Evolutionary conservation across 2,797 vertebrate species (phyloP).

Genomic region (Enteromius thamalakanensis): DNA sequence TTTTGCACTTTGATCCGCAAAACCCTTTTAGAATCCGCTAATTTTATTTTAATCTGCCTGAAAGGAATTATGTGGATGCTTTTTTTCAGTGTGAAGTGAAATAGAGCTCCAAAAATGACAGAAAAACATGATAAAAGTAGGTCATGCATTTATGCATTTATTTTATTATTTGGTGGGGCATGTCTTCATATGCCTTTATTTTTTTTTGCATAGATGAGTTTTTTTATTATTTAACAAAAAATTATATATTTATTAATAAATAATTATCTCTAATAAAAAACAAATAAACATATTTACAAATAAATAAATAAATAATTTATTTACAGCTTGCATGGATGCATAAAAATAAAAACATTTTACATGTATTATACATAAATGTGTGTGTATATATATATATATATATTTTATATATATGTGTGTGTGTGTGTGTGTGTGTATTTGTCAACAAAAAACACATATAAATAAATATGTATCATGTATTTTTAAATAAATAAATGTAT

Average conservation of each 20-base stretch:
- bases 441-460: neutral
- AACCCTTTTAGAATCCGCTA: conserved; percentile 63
- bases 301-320: too few relatives aligned
- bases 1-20: conserved; percentile 27
- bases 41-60: neutral
- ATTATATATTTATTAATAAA: neutral
- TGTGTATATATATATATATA: too few relatives aligned
- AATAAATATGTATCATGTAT: neutral
- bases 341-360: neutral
- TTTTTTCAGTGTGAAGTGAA: neutral
- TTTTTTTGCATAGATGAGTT: neutral
- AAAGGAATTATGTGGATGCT: neutral
- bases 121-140: too few relatives aligned
- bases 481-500: neutral
- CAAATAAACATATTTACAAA: too few relatives aligned
- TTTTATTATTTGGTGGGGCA: too few relatives aligned
- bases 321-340: neutral
- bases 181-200: neutral
- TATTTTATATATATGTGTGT: neutral
- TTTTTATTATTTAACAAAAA: neutral
- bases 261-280: neutral
- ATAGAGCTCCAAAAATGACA: too few relatives aligned
- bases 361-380: neutral
- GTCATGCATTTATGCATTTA: too few relatives aligned
- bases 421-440: neutral